Conservation (phyloP, 2,888 invertebrate genomes). For the Xylocampa areola region DNA sequence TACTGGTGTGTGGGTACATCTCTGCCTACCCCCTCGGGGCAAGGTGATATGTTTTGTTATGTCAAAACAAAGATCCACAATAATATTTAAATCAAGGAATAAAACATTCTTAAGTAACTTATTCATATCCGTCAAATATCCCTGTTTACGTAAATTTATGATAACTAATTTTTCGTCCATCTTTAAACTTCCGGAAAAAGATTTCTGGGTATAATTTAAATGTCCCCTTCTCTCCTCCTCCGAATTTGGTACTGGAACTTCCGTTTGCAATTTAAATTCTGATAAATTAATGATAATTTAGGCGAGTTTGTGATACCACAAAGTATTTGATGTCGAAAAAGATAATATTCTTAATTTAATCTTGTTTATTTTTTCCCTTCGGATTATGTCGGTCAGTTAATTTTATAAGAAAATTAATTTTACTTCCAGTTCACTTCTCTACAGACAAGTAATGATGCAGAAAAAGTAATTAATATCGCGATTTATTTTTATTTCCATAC, state of each 20-base stretch:
- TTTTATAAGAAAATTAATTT: neutral
- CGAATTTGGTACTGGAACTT: conserved; percentile 26
- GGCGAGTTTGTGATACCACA: conserved; percentile 28
- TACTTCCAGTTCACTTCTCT: too few species aligned
- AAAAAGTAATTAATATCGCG: neutral
- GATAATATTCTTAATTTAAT: conserved; percentile 6
- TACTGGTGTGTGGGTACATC: too few species aligned
- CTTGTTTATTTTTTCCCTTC: conserved; percentile 2
- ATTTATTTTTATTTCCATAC: too few species aligned
- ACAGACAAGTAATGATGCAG: neutral
- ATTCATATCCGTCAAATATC: conserved; percentile 62
- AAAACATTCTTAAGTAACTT: conserved; percentile 51
- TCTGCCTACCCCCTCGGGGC: too few species aligned
- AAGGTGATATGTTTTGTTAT: too few species aligned
- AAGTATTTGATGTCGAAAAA: conserved; percentile 16
- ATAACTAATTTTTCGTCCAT: conserved; percentile 66
- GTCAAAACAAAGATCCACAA: too few species aligned
- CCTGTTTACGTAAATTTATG: conserved; percentile 69
- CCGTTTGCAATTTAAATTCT: conserved; percentile 55
- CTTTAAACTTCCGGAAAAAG: conserved; percentile 42
- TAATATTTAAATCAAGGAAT: conserved; percentile 36
- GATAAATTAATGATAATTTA: conserved; percentile 51
- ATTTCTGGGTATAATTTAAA: conserved; percentile 62
- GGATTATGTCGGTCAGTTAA: conserved; percentile 4
- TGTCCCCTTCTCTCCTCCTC: neutral